Conservation (phyloP, 2,113 vertebrate species). For the Hyperopisus bebe region DNA sequence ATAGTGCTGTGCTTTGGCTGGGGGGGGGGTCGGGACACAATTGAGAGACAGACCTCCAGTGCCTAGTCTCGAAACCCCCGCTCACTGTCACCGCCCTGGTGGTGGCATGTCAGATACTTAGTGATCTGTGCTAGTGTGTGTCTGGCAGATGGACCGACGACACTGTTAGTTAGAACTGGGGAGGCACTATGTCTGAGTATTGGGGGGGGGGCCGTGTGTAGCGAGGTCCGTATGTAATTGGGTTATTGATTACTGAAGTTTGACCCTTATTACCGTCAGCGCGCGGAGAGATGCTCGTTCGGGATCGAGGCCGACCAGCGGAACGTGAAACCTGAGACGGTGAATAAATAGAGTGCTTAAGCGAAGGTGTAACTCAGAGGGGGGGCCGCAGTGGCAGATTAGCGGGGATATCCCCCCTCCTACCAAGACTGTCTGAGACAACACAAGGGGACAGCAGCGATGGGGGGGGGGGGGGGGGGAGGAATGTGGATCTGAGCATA, state of each 20-base stretch:
- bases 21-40: not conserved
- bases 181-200: not conserved
- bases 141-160: not conserved
- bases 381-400: not conserved
- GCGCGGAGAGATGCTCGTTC: no score
- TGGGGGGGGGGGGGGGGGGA: not conserved
- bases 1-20: not conserved
- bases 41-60: not conserved
- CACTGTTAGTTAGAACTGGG: not conserved
- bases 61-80: not conserved
- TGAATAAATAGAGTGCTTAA: not conserved
- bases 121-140: not conserved
- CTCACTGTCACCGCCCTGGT: not conserved
- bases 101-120: not conserved
- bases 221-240: not conserved
- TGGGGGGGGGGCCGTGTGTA: not conserved
- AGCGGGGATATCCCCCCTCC: not conserved
- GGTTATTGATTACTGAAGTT: not conserved
- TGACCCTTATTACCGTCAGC: not conserved
- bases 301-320: no score
- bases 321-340: not conserved
- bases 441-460: not conserved
- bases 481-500: not conserved
- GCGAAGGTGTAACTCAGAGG: not conserved
- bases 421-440: not conserved